Percentiles rank a stretch among this genome's conserved stretches.
phyloP scores from a whole-genome alignment of 2,797 vertebrate genomes.

The Pangasius macronema region DNA sequence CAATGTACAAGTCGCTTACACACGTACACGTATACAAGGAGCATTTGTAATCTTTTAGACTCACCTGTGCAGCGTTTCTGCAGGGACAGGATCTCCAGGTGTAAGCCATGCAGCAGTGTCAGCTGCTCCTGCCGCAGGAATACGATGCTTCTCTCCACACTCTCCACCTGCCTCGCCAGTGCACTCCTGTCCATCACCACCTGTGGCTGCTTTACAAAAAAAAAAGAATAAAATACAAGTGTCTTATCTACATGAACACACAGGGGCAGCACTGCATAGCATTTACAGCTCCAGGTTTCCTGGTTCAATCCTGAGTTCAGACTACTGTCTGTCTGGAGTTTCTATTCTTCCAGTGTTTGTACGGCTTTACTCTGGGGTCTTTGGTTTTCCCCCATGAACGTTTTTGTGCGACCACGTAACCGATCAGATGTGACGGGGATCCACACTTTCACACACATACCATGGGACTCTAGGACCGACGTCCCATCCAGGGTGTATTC shows the following conservation, averaged over 20 bases:
- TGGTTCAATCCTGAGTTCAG: neutral
- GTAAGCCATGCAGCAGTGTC: conserved; percentile 88
- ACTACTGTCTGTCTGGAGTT: neutral
- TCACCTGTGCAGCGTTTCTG: conserved; percentile 96
- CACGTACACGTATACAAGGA: too few species aligned
- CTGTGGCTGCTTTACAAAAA: conserved; percentile 58
- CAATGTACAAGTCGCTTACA: too few species aligned
- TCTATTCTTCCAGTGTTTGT: neutral
- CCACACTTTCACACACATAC: too few species aligned
- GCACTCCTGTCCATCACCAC: conserved; percentile 83
- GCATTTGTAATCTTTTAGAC: conserved; percentile 52
- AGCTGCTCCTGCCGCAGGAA: conserved; percentile 95
- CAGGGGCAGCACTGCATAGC: neutral
- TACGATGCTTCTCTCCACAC: conserved; percentile 87
- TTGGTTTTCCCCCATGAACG: too few species aligned
- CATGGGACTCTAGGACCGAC: too few species aligned
- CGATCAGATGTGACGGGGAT: too few species aligned
- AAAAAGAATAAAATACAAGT: neutral
- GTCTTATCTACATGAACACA: neutral
- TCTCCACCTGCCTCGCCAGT: conserved; percentile 88
- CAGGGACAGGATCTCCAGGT: conserved; percentile 92
- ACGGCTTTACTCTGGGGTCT: neutral
- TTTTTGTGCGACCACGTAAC: too few species aligned
- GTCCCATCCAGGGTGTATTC: neutral
- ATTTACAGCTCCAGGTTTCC: neutral